phyloP scores from a whole-genome alignment of 2,113 vertebrate genomes.

The Hippopotamus amphibius region DNA sequence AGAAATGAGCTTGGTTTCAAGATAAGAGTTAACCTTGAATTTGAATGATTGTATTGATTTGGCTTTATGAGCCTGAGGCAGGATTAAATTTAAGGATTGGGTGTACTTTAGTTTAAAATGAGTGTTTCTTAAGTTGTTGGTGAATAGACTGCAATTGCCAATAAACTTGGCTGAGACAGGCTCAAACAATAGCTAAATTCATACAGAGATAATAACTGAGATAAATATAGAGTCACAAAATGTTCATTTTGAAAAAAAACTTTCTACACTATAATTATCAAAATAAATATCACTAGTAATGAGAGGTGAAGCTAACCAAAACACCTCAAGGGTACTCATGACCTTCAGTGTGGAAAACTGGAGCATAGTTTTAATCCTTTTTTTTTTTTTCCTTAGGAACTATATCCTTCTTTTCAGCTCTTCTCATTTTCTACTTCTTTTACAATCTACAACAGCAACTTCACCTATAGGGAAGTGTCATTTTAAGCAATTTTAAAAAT shows the following conservation, averaged over 20 bases:
- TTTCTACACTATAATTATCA: slow-evolving; percentile 3
- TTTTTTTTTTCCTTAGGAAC: not conserved
- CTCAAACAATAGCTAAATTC: slow-evolving; percentile 18
- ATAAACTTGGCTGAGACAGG: slow-evolving; percentile 10
- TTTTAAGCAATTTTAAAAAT: slow-evolving; percentile 29
- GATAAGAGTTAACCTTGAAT: slow-evolving; percentile 57
- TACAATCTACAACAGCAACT: not conserved
- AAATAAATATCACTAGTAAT: slow-evolving; percentile 58
- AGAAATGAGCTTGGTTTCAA: slow-evolving; percentile 26
- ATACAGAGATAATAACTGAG: slow-evolving; percentile 36
- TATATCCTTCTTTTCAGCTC: not conserved
- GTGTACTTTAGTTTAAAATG: slow-evolving; percentile 42
- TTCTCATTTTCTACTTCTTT: not conserved
- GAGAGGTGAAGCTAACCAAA: slow-evolving; percentile 47
- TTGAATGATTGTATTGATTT: slow-evolving; percentile 57
- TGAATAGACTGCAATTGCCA: not conserved
- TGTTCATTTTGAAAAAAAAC: not conserved
- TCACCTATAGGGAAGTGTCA: not conserved
- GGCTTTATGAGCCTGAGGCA: slow-evolving; percentile 35
- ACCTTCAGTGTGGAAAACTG: not conserved
- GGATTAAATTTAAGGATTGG: not conserved
- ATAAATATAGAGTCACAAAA: slow-evolving; percentile 40
- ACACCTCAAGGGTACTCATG: not conserved
- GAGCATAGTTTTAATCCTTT: not conserved
- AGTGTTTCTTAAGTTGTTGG: slow-evolving; percentile 45